A percentile compares a stretch with the other conserved stretches of the same genome.
Conservation (phyloP, 2,888 invertebrate genomes). For the Pimpla rufipes region DNA sequence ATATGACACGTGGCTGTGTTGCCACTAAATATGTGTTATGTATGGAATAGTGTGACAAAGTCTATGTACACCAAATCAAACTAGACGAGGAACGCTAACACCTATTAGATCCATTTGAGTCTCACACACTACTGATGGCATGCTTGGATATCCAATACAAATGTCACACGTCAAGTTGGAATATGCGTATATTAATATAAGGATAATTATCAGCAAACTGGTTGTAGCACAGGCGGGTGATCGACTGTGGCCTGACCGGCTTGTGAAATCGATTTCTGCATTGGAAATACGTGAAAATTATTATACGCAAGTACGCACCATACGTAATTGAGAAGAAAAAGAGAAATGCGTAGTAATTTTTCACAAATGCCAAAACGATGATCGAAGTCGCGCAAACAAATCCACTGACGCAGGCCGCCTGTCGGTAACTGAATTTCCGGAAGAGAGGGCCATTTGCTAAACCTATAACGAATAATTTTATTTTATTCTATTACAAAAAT, state of each 20-base stretch:
- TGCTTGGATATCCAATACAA: no score
- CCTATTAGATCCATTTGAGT: no score
- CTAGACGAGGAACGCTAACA: no score
- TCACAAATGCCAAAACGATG: constrained; percentile 88
- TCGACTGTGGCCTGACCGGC: neutral
- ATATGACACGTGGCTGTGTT: no score
- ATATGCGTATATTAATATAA: no score
- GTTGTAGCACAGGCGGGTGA: no score
- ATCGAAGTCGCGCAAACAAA: constrained; percentile 88
- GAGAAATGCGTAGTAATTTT: constrained; percentile 88
- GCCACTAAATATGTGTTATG: no score
- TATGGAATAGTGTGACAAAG: no score
- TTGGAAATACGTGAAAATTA: neutral
- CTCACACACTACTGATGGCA: no score
- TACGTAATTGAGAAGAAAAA: constrained; percentile 89
- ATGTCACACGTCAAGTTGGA: no score
- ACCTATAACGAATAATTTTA: constrained; percentile 84
- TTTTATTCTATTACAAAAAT: neutral
- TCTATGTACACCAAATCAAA: no score
- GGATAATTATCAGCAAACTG: no score
- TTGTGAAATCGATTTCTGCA: neutral
- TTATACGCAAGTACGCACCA: constrained; percentile 86
- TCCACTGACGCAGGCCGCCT: constrained; percentile 89
- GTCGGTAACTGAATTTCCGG: constrained; percentile 89
- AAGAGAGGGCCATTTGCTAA: constrained; percentile 91